Conservation (phyloP, 2,888 invertebrate species). For the Sycophila texana region DNA sequence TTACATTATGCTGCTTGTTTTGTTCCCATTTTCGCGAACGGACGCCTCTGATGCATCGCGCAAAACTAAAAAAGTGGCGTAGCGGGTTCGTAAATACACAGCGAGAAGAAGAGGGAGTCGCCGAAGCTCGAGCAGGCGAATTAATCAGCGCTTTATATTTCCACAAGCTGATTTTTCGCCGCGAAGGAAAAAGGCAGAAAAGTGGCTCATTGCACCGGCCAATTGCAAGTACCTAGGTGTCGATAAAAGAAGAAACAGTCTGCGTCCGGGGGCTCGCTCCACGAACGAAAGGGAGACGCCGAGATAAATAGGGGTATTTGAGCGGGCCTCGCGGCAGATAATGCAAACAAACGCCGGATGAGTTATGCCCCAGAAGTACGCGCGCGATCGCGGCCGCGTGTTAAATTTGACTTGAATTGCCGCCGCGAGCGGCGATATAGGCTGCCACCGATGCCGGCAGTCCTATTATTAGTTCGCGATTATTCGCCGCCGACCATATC, state of each 20-base stretch:
- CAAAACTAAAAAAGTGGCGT: constrained; percentile 14
- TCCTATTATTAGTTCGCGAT: constrained; percentile 70
- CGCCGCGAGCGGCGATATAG: constrained; percentile 58
- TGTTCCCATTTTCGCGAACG: constrained; percentile 44
- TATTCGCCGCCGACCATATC: constrained; percentile 63
- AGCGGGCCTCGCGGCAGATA: constrained; percentile 64
- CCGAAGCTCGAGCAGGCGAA: constrained; percentile 55
- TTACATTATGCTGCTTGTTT: constrained; percentile 65
- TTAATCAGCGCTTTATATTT: constrained; percentile 49
- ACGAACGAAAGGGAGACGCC: constrained; percentile 62
- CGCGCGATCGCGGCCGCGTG: constrained; percentile 67
- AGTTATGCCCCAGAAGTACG: constrained; percentile 69
- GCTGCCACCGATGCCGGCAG: constrained; percentile 47
- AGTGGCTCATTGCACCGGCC: not conserved
- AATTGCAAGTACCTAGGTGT: constrained; percentile 56
- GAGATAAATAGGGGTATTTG: constrained; percentile 73
- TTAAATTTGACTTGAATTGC: constrained; percentile 72
- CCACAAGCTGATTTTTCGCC: constrained; percentile 24
- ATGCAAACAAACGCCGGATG: constrained; percentile 72
- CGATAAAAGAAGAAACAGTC: constrained; percentile 68
- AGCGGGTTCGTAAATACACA: constrained; percentile 54
- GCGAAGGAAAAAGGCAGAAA: not conserved
- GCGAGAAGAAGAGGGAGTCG: constrained; percentile 46
- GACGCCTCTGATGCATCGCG: constrained; percentile 33
- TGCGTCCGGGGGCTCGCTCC: constrained; percentile 58